These are phyloP conservation scores for Leucopternis melanops DNA, from an alignment of 2,113 vertebrate genomes.

Conservation along the genomic window DNA sequence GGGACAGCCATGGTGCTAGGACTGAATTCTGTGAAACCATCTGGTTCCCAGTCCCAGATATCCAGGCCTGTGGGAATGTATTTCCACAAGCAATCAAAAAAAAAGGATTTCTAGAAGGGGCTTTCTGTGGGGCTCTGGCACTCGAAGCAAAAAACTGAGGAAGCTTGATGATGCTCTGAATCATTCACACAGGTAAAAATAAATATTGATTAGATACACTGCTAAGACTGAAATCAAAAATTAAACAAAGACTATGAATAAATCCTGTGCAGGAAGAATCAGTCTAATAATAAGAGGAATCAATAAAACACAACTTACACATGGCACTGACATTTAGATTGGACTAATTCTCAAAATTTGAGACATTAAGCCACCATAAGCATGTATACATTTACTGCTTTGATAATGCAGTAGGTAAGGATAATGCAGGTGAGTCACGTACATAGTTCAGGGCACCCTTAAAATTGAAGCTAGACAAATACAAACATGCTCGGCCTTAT, in stretches of 20 bases:
- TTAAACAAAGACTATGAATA: neutral
- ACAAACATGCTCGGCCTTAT: neutral
- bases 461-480: neutral
- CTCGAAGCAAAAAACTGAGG: constrained; percentile 22
- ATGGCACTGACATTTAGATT: neutral
- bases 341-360: neutral
- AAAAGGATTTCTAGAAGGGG: neutral
- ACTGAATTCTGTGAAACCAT: neutral
- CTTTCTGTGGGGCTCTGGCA: neutral
- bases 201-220: neutral
- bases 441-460: neutral
- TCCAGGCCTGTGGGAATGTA: neutral
- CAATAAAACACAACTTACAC: neutral
- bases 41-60: neutral
- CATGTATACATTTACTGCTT: neutral
- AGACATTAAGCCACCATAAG: neutral
- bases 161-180: constrained; percentile 68
- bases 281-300: neutral
- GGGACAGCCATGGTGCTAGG: neutral
- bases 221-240: neutral
- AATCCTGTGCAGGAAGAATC: neutral
- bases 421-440: neutral
- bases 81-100: neutral
- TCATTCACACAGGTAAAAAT: constrained; percentile 74
- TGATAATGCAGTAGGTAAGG: neutral